phyloP scores from a whole-genome alignment of 2,113 vertebrate genomes.

The Myrmecobius fasciatus region DNA sequence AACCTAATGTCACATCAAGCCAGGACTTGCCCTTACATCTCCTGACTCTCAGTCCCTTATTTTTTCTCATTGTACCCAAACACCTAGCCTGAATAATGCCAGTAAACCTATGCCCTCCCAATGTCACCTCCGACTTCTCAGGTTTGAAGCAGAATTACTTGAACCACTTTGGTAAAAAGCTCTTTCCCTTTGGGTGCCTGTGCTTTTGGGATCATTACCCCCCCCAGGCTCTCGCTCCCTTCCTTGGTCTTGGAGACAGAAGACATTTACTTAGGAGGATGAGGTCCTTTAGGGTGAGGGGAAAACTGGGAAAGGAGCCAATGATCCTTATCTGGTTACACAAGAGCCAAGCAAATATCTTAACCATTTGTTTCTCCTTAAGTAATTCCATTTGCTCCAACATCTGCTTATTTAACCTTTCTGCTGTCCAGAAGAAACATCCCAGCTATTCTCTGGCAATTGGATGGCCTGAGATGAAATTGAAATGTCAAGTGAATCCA shows the following conservation, averaged over 20 bases:
- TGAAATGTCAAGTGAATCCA: background rate
- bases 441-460: background rate
- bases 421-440: slow-evolving; percentile 1
- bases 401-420: slow-evolving; percentile 6
- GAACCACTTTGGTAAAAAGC: background rate
- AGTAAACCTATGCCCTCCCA: background rate
- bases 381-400: background rate
- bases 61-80: background rate
- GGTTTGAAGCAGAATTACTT: background rate
- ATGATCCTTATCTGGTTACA: background rate
- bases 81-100: background rate
- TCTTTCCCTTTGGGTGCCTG: background rate
- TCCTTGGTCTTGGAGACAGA: background rate
- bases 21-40: background rate
- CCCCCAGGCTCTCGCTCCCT: background rate
- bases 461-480: background rate
- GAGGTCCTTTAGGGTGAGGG: background rate
- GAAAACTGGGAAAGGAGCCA: background rate
- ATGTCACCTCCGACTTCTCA: background rate
- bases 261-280: background rate
- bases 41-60: background rate
- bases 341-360: background rate
- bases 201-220: background rate
- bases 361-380: background rate
- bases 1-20: background rate